Conservation (phyloP, 2,888 invertebrate species). For the Synanthedon myopaeformis region DNA sequence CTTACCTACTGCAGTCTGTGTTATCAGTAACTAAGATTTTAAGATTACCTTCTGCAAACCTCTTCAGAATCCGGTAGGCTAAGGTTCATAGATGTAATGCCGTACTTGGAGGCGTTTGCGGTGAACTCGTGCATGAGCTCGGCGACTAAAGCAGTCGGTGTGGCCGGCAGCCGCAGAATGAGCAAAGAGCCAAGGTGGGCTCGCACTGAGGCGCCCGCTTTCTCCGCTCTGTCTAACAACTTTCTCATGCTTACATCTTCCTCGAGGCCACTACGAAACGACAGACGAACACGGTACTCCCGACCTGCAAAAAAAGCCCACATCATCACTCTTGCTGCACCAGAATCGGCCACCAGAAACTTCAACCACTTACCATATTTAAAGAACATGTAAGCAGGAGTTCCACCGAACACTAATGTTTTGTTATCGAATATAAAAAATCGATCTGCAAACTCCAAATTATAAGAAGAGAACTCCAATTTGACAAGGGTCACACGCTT, state of each 20-base stretch:
- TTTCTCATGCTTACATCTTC: conserved; percentile 13
- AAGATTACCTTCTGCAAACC: conserved; percentile 36
- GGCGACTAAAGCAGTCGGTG: conserved; percentile 33
- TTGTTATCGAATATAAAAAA: conserved; percentile 43
- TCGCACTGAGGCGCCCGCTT: conserved; percentile 33
- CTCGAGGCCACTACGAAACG: conserved; percentile 23
- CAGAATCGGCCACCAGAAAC: not conserved
- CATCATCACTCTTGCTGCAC: not conserved
- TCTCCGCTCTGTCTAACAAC: conserved; percentile 18
- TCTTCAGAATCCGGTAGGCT: conserved; percentile 51
- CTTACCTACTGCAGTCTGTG: too few species aligned
- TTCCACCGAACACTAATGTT: conserved; percentile 44
- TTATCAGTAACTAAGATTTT: not conserved
- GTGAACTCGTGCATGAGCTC: conserved; percentile 29
- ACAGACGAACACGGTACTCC: conserved; percentile 35
- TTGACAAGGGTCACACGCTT: conserved; percentile 36
- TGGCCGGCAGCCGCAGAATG: conserved; percentile 37
- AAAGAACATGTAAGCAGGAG: conserved; percentile 55
- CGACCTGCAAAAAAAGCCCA: conserved; percentile 12
- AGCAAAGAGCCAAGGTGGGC: conserved; percentile 44
- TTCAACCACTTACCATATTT: conserved; percentile 33
- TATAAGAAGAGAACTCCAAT: conserved; percentile 23
- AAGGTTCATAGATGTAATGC: conserved; percentile 36
- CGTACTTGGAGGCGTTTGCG: conserved; percentile 25
- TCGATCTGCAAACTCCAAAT: conserved; percentile 42